Evolutionary conservation across 2,113 vertebrate species (phyloP), one percentile per base, ranked within the genome.

Genomic region (Notarius lentiginosus): DNA sequence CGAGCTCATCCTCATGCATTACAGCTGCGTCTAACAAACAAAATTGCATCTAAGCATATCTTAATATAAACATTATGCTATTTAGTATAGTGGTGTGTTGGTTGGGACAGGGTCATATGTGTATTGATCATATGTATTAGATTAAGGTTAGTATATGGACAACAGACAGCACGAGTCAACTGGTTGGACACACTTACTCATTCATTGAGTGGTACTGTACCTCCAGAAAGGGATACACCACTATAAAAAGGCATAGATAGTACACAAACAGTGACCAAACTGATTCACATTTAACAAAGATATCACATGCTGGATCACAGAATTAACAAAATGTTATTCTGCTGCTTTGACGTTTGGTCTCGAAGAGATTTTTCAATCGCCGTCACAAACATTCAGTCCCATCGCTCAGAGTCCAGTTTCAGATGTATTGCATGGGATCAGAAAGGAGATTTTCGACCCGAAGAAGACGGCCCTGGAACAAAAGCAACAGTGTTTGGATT

Each of bases 381-480:
- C n/a, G 0, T 24, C 27, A 1, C 22, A 55, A 56, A 8, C 47
- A 22, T 53, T 70, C 15, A 22, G 18, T 80, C 14, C 41, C 41
- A 41, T 41, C 41, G 4, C 41, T 41, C 60, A 82, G 10, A 49
- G 53, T 76, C 49, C 55, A 24, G 56, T 49, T 34, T 86, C 47
- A 95, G 7, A 83, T 86, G 18, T 75, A 89, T 94, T 93, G 91
- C 96, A 97, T 79, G 96, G 96, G 70, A 96, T 96, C 91, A 97
- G 91, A 84, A 94, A 95, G 72, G 96, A 96, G 89, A 97, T 94
- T 91, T 95, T 96, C 79, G 94, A 92, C 84, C 96, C 96, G 89
- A 96, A 96, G 93, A 97, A 97, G 89, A 96, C 88, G 63, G 93
- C 91, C 89, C 96, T 97, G 94, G 90, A 96, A 96, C 79, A 95